Base-by-base conservation (phyloP, 1,140 invertebrate genomes). In the Aphaenogaster floridana region DNA sequence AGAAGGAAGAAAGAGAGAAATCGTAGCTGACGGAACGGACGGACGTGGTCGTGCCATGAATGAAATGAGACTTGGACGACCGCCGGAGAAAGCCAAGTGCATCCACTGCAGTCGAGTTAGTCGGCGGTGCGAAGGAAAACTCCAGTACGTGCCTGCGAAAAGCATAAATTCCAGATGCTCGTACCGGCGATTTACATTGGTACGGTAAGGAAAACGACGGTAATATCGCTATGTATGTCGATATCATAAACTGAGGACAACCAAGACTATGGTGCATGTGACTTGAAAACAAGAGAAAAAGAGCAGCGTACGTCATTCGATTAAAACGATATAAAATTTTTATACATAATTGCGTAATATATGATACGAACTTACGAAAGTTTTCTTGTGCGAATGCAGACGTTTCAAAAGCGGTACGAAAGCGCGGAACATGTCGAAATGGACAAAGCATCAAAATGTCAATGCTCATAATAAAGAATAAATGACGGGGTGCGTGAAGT, bases 31-130 rank as follows among this genome's bases (percentile, higher is more conserved):
- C n/a, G 36, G 50, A 21, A 64, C 28, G 61, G 59, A 88, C 59
- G 68, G 87, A 81, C 54, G 85, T 28, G 71, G n/a, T 88, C 85
- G 87, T 88, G 87, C 76, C 54, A 17, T 45, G 87, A 88, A 88
- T 88, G 85, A 69, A 87, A 88, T 64, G 61, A 87, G 52, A 57
- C 59, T 81, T 61, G 68, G 36, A 86, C 52, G 72, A 66, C 34
- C 50, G 36, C 28, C 39, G 36, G 34, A 42, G 36, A 81, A 69
- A 86, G 48, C 66, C 64, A 45, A 68, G 80, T 76, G 80, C 57
- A 87, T 63, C 42, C 17, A 50, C 28, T 76, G 57, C 48, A 83
- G 39, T 17, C 77, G 52, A 13, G 68, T 54, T 52, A 21, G 34
- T 72, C 77, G 64, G 71, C 81, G 39, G 52, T 68, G 36, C n/a